Percentiles rank a stretch among this genome's conserved stretches.
Evolutionary conservation across 2,113 vertebrate genomes (phyloP).

Genomic region (Cololabis saira): DNA sequence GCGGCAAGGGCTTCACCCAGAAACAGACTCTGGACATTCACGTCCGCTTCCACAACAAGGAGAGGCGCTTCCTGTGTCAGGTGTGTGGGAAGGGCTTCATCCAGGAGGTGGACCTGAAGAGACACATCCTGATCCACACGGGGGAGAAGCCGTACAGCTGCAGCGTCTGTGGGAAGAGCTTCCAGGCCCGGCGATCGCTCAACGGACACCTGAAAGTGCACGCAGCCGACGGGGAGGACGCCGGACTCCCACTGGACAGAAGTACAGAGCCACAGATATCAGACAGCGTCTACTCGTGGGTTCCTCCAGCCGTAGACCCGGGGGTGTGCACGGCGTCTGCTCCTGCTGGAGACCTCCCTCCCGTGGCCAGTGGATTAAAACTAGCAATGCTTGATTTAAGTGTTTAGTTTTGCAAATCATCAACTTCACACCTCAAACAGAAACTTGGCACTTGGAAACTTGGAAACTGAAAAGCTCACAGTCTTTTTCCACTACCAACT

Average conservation of each 20-base stretch:
- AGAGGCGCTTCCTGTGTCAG: constrained; percentile 63
- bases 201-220: constrained; percentile 63
- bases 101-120: constrained; percentile 65
- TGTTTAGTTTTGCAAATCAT: too few species aligned
- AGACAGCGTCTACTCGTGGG: constrained; percentile 9
- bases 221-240: background rate
- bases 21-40: constrained; percentile 77
- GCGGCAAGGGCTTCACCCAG: constrained; percentile 66
- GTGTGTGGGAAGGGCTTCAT: constrained; percentile 70
- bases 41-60: constrained; percentile 80
- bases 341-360: background rate
- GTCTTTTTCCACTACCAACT: too few species aligned
- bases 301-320: constrained; percentile 37
- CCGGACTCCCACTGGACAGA: background rate
- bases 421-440: too few species aligned
- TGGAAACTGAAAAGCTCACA: too few species aligned
- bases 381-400: background rate
- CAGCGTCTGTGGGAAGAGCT: constrained; percentile 58
- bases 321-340: background rate
- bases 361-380: too few species aligned
- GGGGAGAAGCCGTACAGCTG: constrained; percentile 70
- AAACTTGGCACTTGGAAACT: too few species aligned
- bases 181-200: constrained; percentile 62
- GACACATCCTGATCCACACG: constrained; percentile 67
- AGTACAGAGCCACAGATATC: background rate